Conservation (phyloP, 2,797 vertebrate genomes). For the Crenichthys baileyi region DNA sequence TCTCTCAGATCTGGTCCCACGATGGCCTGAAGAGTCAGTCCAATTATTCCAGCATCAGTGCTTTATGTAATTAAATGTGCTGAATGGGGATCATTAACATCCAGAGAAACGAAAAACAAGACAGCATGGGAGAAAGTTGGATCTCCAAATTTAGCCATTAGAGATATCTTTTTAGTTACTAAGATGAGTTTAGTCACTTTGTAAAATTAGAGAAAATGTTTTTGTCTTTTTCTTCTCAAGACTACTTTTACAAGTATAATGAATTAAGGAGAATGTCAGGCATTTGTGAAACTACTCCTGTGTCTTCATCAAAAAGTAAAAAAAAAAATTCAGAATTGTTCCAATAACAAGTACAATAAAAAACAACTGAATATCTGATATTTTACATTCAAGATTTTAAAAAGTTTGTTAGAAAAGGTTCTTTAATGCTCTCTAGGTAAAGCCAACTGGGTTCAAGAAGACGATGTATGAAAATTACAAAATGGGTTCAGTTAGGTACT, state of each 20-base stretch:
- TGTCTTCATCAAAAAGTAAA: conserved; percentile 11
- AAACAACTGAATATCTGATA: not conserved
- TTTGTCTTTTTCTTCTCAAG: not conserved
- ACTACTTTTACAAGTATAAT: not conserved
- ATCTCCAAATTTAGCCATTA: not conserved
- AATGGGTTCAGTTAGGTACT: no score
- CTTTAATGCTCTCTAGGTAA: not conserved
- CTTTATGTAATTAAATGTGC: not conserved
- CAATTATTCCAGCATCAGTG: not conserved
- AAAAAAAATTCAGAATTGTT: not conserved
- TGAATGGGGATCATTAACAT: not conserved
- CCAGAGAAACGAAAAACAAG: not conserved
- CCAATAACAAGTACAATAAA: not conserved
- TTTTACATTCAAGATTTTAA: not conserved
- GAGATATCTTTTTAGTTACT: not conserved
- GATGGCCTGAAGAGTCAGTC: not conserved
- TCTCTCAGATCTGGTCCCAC: conserved; percentile 20
- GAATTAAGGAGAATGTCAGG: not conserved
- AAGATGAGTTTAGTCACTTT: not conserved
- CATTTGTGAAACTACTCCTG: not conserved
- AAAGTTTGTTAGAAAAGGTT: not conserved
- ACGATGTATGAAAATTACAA: not conserved
- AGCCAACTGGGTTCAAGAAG: not conserved
- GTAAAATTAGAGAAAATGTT: not conserved
- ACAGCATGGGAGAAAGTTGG: not conserved